phyloP scores from a whole-genome alignment of 2,113 vertebrate species.

The Cygnus atratus region DNA sequence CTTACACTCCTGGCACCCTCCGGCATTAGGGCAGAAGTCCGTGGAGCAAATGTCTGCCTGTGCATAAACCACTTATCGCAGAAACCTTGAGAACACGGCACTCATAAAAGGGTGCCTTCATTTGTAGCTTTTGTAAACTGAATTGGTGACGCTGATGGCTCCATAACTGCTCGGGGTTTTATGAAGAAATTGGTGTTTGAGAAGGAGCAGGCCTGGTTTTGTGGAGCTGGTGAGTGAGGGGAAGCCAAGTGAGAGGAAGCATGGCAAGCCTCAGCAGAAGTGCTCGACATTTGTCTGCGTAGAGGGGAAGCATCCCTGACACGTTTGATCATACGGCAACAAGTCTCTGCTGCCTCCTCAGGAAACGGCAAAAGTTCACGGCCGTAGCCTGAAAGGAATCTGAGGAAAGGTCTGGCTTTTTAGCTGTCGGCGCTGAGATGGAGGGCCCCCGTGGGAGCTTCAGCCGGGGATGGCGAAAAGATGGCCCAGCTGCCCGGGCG shows the following conservation, averaged over 20 bases:
- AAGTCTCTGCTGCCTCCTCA: neutral
- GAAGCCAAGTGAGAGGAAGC: neutral
- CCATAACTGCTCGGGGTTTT: neutral
- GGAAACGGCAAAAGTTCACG: neutral
- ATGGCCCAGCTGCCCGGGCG: no score
- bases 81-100: neutral
- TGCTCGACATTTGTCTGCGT: neutral
- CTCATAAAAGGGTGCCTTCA: neutral
- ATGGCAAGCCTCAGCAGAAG: neutral
- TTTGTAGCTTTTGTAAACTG: neutral
- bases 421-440: neutral
- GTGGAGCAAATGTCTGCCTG: neutral
- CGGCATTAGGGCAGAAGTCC: neutral
- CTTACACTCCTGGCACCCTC: neutral
- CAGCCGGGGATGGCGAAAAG: neutral
- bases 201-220: neutral
- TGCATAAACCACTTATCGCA: neutral
- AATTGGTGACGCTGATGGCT: neutral
- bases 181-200: neutral
- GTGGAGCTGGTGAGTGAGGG: neutral
- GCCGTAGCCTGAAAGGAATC: neutral
- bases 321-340: neutral
- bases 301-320: neutral
- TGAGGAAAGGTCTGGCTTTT: neutral
- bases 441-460: fast-evolving